A percentile compares a stretch with the other conserved stretches of the same genome.
Evolutionary conservation across 92 coral and sea anemone genomes (phyloP).

Genomic region (Porites evermanni): DNA sequence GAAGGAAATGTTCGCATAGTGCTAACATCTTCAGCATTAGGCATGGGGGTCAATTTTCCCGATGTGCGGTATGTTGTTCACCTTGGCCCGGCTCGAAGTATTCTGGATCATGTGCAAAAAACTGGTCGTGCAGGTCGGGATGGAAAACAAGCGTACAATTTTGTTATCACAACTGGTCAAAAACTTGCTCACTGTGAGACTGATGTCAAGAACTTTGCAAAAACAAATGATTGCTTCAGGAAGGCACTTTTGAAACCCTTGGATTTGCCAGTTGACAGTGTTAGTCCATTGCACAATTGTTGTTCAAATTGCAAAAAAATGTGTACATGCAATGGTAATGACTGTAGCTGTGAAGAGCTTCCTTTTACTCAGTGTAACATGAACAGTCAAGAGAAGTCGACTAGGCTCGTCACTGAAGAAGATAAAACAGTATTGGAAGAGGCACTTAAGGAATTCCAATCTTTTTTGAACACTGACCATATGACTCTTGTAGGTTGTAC

Average conservation of each 20-base stretch:
- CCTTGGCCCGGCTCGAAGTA: neutral
- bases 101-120: constrained; percentile 4
- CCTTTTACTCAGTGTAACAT: constrained; percentile 4
- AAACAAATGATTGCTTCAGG: constrained; percentile 3
- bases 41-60: constrained; percentile 14
- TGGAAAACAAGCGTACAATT: constrained; percentile 57
- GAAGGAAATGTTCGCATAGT: constrained; percentile 22
- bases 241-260: constrained; percentile 37
- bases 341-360: constrained; percentile 12
- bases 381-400: neutral
- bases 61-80: neutral
- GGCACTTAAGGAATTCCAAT: constrained; percentile 40
- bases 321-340: constrained; percentile 14
- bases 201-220: constrained; percentile 16
- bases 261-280: constrained; percentile 2
- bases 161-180: constrained; percentile 62
- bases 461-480: constrained; percentile 21
- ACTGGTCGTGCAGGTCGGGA: constrained; percentile 68
- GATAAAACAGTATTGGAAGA: constrained; percentile 13
- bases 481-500: constrained; percentile 32
- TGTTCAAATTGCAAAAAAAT: constrained; percentile 30
- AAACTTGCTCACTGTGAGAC: constrained; percentile 54
- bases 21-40: constrained; percentile 6
- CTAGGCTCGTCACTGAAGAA: constrained; percentile 17
- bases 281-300: constrained; percentile 28